Conservation (phyloP, 2,888 invertebrate species). For the Julus scandinavius region DNA sequence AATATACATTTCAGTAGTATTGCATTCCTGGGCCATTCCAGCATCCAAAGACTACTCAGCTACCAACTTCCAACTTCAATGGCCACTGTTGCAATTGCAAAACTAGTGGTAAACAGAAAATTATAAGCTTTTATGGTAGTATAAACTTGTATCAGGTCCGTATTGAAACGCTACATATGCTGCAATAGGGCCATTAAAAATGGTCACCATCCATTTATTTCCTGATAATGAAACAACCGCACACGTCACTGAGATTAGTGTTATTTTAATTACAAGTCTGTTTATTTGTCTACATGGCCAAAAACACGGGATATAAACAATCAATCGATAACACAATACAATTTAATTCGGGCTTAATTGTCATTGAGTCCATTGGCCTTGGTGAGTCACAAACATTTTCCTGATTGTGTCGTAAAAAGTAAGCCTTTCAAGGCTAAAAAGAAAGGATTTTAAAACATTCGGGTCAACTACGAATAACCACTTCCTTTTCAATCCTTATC, state of each 20-base stretch:
- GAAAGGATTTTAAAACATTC: not conserved
- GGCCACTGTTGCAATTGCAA: no score
- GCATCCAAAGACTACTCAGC: no score
- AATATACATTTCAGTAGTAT: no score
- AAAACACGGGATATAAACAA: not conserved
- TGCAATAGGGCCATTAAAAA: not conserved
- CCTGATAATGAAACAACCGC: not conserved
- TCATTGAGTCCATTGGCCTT: conserved; percentile 1
- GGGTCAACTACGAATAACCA: not conserved
- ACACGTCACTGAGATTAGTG: not conserved
- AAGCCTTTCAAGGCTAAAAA: not conserved
- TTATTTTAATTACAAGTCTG: not conserved
- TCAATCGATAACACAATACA: not conserved
- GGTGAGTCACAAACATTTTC: not conserved
- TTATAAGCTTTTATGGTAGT: no score
- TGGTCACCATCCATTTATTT: not conserved
- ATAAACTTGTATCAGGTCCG: no score
- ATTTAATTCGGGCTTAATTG: not conserved
- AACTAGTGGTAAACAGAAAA: no score
- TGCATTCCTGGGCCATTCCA: no score
- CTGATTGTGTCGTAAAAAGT: not conserved
- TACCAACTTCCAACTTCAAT: no score
- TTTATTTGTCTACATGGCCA: not conserved
- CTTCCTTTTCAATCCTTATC: not conserved
- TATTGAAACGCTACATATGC: no score